Evolutionary conservation across 2,888 invertebrate genomes (phyloP).

Genomic region (Philaethria dido): DNA sequence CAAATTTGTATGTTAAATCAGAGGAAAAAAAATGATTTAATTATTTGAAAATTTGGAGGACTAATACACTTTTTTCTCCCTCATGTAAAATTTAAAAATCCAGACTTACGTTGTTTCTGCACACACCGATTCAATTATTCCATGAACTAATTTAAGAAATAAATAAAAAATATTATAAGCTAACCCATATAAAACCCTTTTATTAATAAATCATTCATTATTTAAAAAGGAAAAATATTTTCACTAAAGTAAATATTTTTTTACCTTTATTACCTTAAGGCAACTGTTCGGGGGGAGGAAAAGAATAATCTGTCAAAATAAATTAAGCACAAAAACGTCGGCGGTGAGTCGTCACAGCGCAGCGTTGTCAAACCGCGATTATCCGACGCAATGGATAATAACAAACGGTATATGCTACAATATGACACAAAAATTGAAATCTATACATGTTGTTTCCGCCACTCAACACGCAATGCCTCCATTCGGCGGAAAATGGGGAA

Average conservation of each 20-base stretch:
- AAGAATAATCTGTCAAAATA: constrained; percentile 83
- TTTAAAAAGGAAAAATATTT: not conserved
- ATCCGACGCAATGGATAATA: constrained; percentile 57
- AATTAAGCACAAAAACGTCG: constrained; percentile 81
- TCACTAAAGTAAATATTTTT: not conserved
- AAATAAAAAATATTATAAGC: too few relatives aligned
- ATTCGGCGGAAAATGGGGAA: too few relatives aligned
- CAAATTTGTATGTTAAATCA: too few relatives aligned
- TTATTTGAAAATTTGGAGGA: too few relatives aligned
- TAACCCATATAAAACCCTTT: not conserved
- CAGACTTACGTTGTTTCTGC: too few relatives aligned
- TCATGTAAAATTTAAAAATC: too few relatives aligned
- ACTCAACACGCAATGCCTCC: too few relatives aligned
- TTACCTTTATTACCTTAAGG: constrained; percentile 2
- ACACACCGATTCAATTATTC: too few relatives aligned
- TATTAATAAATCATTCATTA: not conserved
- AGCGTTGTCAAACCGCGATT: constrained; percentile 67
- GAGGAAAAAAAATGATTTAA: too few relatives aligned
- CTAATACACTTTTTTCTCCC: too few relatives aligned
- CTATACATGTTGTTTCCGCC: not conserved
- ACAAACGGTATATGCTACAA: constrained; percentile 51
- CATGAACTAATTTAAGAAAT: too few relatives aligned
- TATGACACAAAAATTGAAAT: constrained; percentile 47
- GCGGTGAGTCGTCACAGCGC: constrained; percentile 64
- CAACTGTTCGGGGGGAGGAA: constrained; percentile 43